phyloP scores from a whole-genome alignment of 2,888 invertebrate genomes.

The Ophraella communa region DNA sequence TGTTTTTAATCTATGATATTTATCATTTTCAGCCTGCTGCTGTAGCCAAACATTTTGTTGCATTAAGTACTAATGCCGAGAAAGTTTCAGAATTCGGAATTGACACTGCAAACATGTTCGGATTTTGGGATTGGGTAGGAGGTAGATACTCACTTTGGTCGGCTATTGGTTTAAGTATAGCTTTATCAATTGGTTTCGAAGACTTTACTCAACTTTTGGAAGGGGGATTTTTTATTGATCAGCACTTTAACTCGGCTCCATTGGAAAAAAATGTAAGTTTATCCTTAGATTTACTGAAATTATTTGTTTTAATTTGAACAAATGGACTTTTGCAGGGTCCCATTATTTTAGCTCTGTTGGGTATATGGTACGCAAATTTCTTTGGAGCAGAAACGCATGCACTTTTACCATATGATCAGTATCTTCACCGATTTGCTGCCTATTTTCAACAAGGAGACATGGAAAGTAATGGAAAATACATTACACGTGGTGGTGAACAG shows the following conservation, averaged over 20 bases:
- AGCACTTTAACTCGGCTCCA: conserved; percentile 87
- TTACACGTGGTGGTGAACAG: conserved; percentile 72
- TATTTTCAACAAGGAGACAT: conserved; percentile 99
- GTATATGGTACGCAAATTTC: conserved; percentile 95
- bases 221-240: conserved; percentile 93
- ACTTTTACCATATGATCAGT: conserved; percentile 97
- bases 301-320: conserved; percentile 11
- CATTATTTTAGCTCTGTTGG: conserved; percentile 89
- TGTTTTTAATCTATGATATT: not conserved
- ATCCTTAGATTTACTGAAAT: no score
- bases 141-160: conserved; percentile 98
- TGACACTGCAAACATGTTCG: conserved; percentile 97
- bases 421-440: conserved; percentile 97
- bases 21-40: conserved; percentile 67
- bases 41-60: conserved; percentile 98
- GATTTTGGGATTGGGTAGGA: conserved; percentile 99
- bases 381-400: conserved; percentile 95
- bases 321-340: conserved; percentile 73
- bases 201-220: conserved; percentile 91
- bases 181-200: conserved; percentile 90
- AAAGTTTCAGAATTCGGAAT: conserved; percentile 99
- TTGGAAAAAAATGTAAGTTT: conserved; percentile 89
- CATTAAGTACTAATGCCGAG: conserved; percentile 91
- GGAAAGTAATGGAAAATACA: conserved; percentile 99
- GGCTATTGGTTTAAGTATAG: conserved; percentile 97